Conservation (phyloP, 2,797 vertebrate genomes). For the Micrastur ruficollis region DNA sequence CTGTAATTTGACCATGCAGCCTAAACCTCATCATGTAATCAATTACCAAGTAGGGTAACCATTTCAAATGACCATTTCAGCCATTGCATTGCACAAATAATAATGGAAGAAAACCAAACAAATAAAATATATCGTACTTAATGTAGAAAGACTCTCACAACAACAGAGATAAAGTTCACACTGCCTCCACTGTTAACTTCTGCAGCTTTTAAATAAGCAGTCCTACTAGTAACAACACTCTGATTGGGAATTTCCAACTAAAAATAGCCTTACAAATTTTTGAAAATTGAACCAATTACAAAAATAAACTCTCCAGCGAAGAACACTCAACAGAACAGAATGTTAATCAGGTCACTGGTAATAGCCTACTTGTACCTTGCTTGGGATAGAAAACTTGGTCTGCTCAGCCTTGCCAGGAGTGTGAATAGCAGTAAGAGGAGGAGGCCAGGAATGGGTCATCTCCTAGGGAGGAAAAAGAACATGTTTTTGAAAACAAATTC, state of each 20-base stretch:
- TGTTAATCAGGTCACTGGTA: constrained; percentile 10
- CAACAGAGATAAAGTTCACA: not conserved
- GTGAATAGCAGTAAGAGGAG: constrained; percentile 91
- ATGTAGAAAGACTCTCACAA: not conserved
- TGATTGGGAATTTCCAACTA: constrained; percentile 23
- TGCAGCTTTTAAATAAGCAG: constrained; percentile 11
- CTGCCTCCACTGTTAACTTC: not conserved
- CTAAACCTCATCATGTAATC: not conserved
- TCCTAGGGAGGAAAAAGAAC: constrained; percentile 73
- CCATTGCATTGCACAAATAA: not conserved
- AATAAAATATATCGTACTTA: not conserved
- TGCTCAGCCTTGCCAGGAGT: constrained; percentile 90
- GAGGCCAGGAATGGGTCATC: constrained; percentile 95
- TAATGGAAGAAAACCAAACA: not conserved
- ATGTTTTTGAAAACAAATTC: constrained; percentile 16
- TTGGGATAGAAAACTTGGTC: constrained; percentile 87
- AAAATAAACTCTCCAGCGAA: constrained; percentile 14
- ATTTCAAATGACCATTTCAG: not conserved
- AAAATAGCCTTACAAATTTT: not conserved
- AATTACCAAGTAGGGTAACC: not conserved
- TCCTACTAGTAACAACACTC: not conserved
- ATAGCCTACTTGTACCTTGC: constrained; percentile 80
- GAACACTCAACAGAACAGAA: not conserved
- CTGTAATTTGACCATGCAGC: not conserved
- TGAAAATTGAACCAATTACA: not conserved